Percentiles rank a stretch among this genome's conserved stretches.
Evolutionary conservation across 1,140 invertebrate species (phyloP).

Genomic region (Neodiprion pinetum): DNA sequence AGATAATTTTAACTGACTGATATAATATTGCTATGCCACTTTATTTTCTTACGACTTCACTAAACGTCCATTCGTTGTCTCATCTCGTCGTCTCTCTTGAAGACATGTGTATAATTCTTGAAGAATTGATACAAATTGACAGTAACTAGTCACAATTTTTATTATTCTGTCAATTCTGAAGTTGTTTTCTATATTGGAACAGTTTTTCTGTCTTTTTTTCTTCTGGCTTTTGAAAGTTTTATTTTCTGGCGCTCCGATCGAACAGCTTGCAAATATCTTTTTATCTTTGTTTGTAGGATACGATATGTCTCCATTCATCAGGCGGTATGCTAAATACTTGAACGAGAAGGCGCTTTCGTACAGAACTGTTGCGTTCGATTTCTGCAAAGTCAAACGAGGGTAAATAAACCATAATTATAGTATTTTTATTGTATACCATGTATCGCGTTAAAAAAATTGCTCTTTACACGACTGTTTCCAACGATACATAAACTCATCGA

Average conservation of each 20-base stretch:
- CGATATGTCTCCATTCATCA: constrained; percentile 99
- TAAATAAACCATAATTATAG: constrained; percentile 61
- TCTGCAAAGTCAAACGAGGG: constrained; percentile 99
- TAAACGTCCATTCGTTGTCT: too few species aligned
- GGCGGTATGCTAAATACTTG: constrained; percentile 97
- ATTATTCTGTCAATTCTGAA: too few species aligned
- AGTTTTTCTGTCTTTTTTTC: constrained; percentile 21
- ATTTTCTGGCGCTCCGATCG: constrained; percentile 19
- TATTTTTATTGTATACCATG: constrained; percentile 17
- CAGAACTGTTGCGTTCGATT: constrained; percentile 98
- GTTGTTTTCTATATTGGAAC: not conserved
- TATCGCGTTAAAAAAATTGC: not conserved
- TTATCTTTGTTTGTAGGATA: constrained; percentile 77
- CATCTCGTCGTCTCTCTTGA: too few species aligned
- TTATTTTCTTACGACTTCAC: too few species aligned
- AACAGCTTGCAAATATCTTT: constrained; percentile 32
- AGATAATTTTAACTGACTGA: too few species aligned
- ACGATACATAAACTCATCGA: constrained; percentile 2
- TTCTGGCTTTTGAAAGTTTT: constrained; percentile 22
- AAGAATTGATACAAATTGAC: too few species aligned
- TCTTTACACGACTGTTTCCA: not conserved
- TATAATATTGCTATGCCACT: too few species aligned
- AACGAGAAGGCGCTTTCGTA: constrained; percentile 99
- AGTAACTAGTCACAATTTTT: too few species aligned
- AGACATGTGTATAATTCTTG: too few species aligned